A percentile compares a stretch with the other conserved stretches of the same genome.
These are phyloP conservation scores for Sinocyclocheilus grahami DNA, from an alignment of 2,113 vertebrate species.

Conservation along the genomic window DNA sequence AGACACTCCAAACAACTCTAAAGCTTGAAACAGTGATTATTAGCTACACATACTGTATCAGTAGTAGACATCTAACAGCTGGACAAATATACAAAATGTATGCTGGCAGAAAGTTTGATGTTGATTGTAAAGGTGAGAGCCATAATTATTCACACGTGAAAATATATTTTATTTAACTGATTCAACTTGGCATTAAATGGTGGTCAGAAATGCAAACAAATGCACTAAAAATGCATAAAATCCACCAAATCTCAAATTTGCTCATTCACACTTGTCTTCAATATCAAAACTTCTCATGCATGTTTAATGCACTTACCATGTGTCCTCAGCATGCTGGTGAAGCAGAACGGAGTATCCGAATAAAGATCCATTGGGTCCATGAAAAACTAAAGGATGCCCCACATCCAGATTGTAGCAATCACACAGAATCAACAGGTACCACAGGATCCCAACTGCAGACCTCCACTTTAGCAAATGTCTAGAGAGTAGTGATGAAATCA, in stretches of 20 bases:
- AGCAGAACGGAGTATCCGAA: conserved; percentile 93
- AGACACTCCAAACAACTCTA: not conserved
- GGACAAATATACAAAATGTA: not conserved
- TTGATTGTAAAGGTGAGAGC: not conserved
- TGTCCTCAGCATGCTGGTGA: conserved; percentile 74
- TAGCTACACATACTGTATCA: not conserved
- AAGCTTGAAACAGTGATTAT: not conserved
- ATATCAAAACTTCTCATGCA: not conserved
- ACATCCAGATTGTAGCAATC: conserved; percentile 85
- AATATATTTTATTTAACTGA: not conserved
- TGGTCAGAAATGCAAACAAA: not conserved
- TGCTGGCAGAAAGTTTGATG: not conserved
- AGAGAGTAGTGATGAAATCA: not conserved
- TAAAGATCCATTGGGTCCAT: conserved; percentile 75
- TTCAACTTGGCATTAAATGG: not conserved
- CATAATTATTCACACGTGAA: not conserved
- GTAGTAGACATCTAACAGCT: not conserved
- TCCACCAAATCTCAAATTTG: not conserved
- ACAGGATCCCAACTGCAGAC: conserved; percentile 51
- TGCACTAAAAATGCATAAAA: not conserved
- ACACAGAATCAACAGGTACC: conserved; percentile 61
- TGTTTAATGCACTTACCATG: conserved; percentile 79
- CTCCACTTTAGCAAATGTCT: not conserved
- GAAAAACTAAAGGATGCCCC: conserved; percentile 76
- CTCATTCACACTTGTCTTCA: not conserved